phyloP scores from a whole-genome alignment of 2,797 vertebrate species.

The Myotis findleyi region DNA sequence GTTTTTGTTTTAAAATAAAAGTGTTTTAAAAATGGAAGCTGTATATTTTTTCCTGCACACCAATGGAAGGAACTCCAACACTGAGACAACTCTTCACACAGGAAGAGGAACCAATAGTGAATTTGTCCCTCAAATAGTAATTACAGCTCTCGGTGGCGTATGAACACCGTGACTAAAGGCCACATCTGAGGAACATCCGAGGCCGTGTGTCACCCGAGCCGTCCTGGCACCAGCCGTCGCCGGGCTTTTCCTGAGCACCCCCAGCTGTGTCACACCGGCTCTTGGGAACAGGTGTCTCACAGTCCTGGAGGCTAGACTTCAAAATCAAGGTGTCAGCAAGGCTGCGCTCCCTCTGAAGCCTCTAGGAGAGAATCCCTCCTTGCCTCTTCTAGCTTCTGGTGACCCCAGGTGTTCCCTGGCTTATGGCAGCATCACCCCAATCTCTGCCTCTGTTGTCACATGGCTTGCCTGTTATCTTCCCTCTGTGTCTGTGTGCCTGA shows the following conservation, averaged over 20 bases:
- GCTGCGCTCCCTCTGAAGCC: not conserved
- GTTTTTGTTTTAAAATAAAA: not conserved
- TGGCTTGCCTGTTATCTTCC: not conserved
- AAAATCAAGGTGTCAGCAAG: not conserved
- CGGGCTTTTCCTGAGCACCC: not conserved
- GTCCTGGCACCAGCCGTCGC: not conserved
- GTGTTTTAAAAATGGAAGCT: not conserved
- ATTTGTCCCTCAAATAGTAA: not conserved
- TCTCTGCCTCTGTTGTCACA: not conserved
- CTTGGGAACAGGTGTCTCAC: not conserved
- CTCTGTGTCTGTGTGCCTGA: not conserved
- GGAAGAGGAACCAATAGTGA: not conserved
- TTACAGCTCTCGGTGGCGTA: not conserved
- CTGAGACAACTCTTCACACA: not conserved
- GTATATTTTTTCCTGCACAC: not conserved
- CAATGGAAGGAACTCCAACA: not conserved
- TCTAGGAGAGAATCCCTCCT: not conserved
- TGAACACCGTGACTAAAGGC: constrained; percentile 21
- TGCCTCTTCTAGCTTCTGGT: not conserved
- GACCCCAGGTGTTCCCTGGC: not conserved
- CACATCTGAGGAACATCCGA: constrained; percentile 23
- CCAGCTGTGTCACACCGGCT: not conserved
- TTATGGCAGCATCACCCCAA: not conserved
- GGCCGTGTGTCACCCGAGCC: not conserved
- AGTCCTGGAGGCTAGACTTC: not conserved